Percentiles rank a stretch among this genome's conserved stretches.
Conservation (phyloP, 2,888 invertebrate genomes). For the Pollenia labialis region DNA sequence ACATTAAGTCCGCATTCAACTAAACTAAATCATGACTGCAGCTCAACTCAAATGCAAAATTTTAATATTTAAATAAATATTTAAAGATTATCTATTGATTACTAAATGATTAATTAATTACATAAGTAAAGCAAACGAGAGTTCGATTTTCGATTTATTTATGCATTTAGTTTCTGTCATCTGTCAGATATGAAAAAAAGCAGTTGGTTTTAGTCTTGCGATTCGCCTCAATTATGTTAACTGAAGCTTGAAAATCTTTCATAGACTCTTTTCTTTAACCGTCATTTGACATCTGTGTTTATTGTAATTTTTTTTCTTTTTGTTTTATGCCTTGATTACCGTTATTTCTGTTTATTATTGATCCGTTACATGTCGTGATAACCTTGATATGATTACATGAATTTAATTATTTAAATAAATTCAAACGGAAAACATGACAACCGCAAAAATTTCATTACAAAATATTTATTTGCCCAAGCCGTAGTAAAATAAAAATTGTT, state of each 20-base stretch:
- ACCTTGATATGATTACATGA: constrained; percentile 80
- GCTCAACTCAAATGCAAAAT: neutral
- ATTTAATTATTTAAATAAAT: constrained; percentile 59
- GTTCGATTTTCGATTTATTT: neutral
- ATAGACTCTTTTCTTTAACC: constrained; percentile 13
- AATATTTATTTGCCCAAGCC: constrained; percentile 25
- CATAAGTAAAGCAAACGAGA: constrained; percentile 12
- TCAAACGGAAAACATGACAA: constrained; percentile 31
- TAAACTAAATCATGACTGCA: constrained; percentile 35
- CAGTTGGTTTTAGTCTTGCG: neutral
- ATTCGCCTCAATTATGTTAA: constrained; percentile 62
- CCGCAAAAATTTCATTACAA: constrained; percentile 46
- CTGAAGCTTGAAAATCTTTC: constrained; percentile 59
- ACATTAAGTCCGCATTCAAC: constrained; percentile 20
- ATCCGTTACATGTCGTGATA: constrained; percentile 81
- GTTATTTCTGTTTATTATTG: constrained; percentile 71
- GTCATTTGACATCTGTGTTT: constrained; percentile 57
- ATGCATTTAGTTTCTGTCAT: neutral
- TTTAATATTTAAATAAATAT: neutral
- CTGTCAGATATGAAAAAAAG: neutral
- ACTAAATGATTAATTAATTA: constrained; percentile 14
- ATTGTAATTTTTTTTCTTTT: constrained; percentile 31
- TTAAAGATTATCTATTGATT: neutral
- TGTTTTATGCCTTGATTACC: constrained; percentile 42
- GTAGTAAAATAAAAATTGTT: neutral